Base-by-base conservation (phyloP, 2,113 vertebrate species). In the Columbina picui region DNA sequence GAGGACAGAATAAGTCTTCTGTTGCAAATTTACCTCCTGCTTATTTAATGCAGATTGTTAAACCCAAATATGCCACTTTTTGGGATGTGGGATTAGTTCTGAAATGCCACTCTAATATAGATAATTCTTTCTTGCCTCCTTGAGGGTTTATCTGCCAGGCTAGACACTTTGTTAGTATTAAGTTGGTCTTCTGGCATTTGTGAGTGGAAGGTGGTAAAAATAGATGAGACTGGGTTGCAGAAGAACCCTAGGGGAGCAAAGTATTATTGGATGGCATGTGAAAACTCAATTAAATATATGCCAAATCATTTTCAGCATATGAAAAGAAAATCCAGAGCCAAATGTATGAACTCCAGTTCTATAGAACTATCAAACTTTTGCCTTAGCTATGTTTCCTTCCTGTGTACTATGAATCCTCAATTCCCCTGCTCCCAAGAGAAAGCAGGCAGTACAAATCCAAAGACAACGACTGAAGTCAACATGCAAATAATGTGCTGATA, bases 11-110 rank as follows among this genome's bases (percentile, higher is more conserved):
- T 96, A 95, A 96, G 79, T 87, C 93, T 94, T 98, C 92, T 91
- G 89, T 88, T 97, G 96, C 69, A 97, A 96, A 98, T 98, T 96
- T 96, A 96, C 93, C 92, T 96, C 82, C 75, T 90, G 84, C 91
- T 97, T 98, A 96, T 97, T 97, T 96, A 95, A 97, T 83, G 91
- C 89, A 96, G 83, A 97, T 94, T 97, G 86, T 80, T 96, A 97
- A 97, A 97, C 93, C 93, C 93, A 96, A 97, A 95, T 97, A 96
- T 73, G 79, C 86, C 87, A 92, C 87, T 96, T 97, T 96, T 92
- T 93, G 89, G 91, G 95, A 96, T 94, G 87, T 96, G 91, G 95
- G 96, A 98, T 98, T 98, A 98, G 80, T 95, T 95, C 93, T 95
- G 94, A 97, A 98, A 97, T 96, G 87, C 81, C 90, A 94, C 68